Percentiles rank a stretch among this genome's conserved stretches.
phyloP scores from a whole-genome alignment of 1,140 invertebrate genomes.

The Linepithema humile region DNA sequence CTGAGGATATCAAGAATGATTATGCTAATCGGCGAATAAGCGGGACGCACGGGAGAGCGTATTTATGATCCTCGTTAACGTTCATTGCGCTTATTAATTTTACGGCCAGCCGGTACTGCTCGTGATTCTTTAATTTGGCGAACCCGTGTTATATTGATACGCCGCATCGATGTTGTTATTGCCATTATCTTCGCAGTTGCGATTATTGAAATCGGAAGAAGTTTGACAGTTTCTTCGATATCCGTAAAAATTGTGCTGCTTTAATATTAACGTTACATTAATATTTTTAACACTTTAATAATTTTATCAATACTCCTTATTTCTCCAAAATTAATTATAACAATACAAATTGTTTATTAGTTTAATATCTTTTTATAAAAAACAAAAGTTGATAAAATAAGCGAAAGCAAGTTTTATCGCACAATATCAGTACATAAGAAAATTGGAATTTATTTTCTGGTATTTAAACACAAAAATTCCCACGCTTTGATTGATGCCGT shows the following conservation, averaged over 20 bases:
- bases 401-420: neutral
- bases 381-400: neutral
- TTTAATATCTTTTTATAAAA: neutral
- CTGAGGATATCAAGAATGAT: slow-evolving; percentile 58
- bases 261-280: neutral
- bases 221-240: neutral
- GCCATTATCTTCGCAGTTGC: neutral
- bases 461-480: slow-evolving; percentile 31
- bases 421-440: neutral
- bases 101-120: slow-evolving; percentile 50
- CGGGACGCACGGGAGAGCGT: slow-evolving; percentile 42
- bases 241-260: neutral
- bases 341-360: neutral
- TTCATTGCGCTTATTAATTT: slow-evolving; percentile 76
- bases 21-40: slow-evolving; percentile 72
- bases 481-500: slow-evolving; percentile 47
- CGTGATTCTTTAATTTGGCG: slow-evolving; percentile 45
- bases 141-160: slow-evolving; percentile 6
- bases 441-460: slow-evolving; percentile 28
- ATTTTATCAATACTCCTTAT: neutral
- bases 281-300: neutral
- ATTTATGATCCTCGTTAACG: slow-evolving; percentile 72
- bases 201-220: neutral
- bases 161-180: neutral
- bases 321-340: neutral